Base-by-base conservation (phyloP, 53 echinoderm and acorn worm genomes). In the Patiria pectinifera region DNA sequence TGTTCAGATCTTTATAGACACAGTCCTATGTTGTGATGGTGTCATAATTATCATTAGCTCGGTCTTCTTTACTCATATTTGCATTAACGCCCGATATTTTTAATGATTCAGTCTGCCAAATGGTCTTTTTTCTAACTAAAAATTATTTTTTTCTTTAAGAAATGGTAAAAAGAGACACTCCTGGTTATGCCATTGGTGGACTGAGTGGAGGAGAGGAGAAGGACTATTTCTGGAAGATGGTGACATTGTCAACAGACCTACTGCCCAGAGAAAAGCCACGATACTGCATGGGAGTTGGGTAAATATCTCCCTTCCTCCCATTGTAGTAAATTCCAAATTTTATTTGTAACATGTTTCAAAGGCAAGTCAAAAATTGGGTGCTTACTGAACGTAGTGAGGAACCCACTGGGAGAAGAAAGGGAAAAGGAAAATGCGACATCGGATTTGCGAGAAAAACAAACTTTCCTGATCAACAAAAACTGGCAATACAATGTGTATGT, bases 251-350 rank as follows among this genome's bases (percentile, higher is more conserved):
- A 3, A 99, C 99, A 11, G 97, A 99, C 72, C 74, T 96, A 26
- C 84, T 99, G 19, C 99, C 99, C 12, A 96, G 90, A 44, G 86
- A 92, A 21, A 99, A 99, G 74, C 99, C 99, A 24, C 95, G 99
- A 94, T 99, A 99, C 82, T 95, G 94, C 48, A 97, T 99, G 99
- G 99, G 99, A 71, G 97, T 99, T 25, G 99, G 99, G 99, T 99
- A 86, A 35, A 96, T 74, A 84, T 59, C 26, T 84, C 13, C 53
- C 53, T 15, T 60, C n/a, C 14, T 6, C 8, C 84, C 66, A 0
- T 84, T 84, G 13, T 11, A 4, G 14, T 45, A 8, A 21, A 11
- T 82, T 44, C 43, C 18, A 46, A 60, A 82, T 48, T 6, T 76
- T 35, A 23, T 25, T 35, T 25, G 25, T 25, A 23, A 18, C 11